Percentiles rank a stretch among this genome's conserved stretches.
These are phyloP conservation scores for Rhimphoctona megacephalus DNA, from an alignment of 2,888 invertebrate species.

Conservation along the genomic window DNA sequence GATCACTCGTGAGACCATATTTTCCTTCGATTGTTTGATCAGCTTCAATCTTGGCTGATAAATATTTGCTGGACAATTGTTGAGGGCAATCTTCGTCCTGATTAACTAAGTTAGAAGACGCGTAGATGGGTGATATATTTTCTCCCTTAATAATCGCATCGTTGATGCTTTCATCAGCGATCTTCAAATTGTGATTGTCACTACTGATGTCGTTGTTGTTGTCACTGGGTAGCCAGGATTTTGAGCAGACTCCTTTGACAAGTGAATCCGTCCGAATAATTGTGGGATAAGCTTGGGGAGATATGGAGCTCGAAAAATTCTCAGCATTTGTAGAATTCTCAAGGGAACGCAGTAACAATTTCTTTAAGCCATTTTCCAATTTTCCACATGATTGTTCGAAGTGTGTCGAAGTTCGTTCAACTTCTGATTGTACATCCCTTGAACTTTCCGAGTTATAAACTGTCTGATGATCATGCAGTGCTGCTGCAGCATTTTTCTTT, in stretches of 20 bases:
- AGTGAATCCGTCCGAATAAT: not conserved
- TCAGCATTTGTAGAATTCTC: conserved; percentile 69
- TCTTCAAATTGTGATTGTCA: conserved; percentile 67
- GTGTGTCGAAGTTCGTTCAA: conserved; percentile 18
- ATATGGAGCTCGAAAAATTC: conserved; percentile 24
- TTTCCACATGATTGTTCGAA: conserved; percentile 69
- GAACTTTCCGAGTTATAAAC: conserved; percentile 66
- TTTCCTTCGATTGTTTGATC: not conserved
- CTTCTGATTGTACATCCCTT: conserved; percentile 40
- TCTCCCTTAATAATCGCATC: conserved; percentile 47
- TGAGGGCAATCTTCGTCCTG: conserved; percentile 9
- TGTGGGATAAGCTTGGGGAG: conserved; percentile 14
- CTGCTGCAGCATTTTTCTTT: conserved; percentile 81
- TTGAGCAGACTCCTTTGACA: conserved; percentile 5
- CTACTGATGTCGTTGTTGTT: conserved; percentile 75
- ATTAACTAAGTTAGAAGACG: conserved; percentile 3
- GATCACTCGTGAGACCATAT: not conserved
- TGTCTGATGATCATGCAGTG: conserved; percentile 67
- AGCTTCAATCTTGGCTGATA: conserved; percentile 2
- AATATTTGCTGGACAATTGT: conserved; percentile 7
- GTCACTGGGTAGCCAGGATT: conserved; percentile 55
- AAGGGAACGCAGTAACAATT: conserved; percentile 77
- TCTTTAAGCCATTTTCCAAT: conserved; percentile 78
- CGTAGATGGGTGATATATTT: conserved; percentile 42
- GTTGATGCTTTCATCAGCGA: conserved; percentile 41